These are phyloP conservation scores for Ommatoiulus sabulosus DNA, from an alignment of 2,888 invertebrate genomes.

Conservation along the genomic window DNA sequence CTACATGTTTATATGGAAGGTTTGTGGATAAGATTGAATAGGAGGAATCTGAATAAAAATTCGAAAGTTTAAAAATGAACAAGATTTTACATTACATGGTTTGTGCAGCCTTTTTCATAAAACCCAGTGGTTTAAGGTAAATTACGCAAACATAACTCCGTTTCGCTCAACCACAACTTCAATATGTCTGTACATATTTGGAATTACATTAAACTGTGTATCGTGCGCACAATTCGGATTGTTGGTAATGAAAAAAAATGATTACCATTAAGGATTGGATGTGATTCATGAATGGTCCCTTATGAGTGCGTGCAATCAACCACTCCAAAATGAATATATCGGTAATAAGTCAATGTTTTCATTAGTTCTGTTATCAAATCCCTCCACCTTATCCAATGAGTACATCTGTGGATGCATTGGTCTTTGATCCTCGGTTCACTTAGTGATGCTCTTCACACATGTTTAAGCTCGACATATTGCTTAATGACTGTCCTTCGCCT, in stretches of 20 bases:
- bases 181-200: constrained; percentile 28
- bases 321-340: constrained; percentile 27
- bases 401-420: constrained; percentile 36
- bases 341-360: constrained; percentile 44
- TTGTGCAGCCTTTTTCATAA: neutral
- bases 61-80: neutral
- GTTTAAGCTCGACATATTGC: neutral
- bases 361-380: constrained; percentile 47
- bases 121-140: neutral
- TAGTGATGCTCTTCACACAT: neutral
- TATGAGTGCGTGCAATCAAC: constrained; percentile 37
- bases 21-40: constrained; percentile 26
- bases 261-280: constrained; percentile 12
- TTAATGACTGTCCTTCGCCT: constrained; percentile 41
- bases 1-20: constrained; percentile 41
- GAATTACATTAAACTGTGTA: neutral
- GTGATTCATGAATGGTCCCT: constrained; percentile 51
- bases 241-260: neutral
- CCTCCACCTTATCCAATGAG: constrained; percentile 32
- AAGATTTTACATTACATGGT: neutral
- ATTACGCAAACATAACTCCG: neutral
- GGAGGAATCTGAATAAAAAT: constrained; percentile 45
- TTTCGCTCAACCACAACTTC: neutral
- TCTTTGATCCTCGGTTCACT: constrained; percentile 42
- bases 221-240: neutral